These are phyloP conservation scores for Calameuta pallipes DNA, from an alignment of 2,888 invertebrate species.

Conservation along the genomic window DNA sequence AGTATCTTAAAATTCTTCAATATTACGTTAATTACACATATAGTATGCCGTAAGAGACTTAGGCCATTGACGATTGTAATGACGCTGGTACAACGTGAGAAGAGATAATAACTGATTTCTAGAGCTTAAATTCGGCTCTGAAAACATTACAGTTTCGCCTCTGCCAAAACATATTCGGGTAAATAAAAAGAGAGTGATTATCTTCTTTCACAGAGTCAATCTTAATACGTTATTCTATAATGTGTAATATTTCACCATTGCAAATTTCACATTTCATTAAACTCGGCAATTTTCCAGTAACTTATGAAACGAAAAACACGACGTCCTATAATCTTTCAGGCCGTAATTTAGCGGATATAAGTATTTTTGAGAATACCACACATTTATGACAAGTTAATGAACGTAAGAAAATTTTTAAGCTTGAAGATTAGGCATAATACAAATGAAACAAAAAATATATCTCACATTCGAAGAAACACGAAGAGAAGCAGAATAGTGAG, in stretches of 20 bases:
- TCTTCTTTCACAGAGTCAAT: not conserved
- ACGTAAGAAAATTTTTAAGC: not conserved
- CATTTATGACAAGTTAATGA: not conserved
- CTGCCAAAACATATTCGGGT: not conserved
- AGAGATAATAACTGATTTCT: not conserved
- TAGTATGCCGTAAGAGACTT: not conserved
- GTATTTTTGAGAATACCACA: not conserved
- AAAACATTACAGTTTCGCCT: not conserved
- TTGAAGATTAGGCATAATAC: not conserved
- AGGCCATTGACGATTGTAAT: not conserved
- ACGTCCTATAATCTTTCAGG: not conserved
- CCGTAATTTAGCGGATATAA: not conserved
- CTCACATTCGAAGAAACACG: not conserved
- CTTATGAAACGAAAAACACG: not conserved
- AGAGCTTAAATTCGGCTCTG: not conserved
- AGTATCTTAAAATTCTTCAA: not conserved
- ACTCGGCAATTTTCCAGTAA: not conserved
- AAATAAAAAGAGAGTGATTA: not conserved
- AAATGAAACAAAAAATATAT: not conserved
- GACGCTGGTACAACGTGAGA: not conserved
- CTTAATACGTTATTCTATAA: not conserved
- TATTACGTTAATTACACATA: not conserved
- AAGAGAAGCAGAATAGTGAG: too few species aligned
- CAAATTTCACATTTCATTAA: not conserved
- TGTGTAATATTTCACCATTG: not conserved